Base-by-base conservation (phyloP, 2,888 invertebrate genomes). In the Sinelater perroti region DNA sequence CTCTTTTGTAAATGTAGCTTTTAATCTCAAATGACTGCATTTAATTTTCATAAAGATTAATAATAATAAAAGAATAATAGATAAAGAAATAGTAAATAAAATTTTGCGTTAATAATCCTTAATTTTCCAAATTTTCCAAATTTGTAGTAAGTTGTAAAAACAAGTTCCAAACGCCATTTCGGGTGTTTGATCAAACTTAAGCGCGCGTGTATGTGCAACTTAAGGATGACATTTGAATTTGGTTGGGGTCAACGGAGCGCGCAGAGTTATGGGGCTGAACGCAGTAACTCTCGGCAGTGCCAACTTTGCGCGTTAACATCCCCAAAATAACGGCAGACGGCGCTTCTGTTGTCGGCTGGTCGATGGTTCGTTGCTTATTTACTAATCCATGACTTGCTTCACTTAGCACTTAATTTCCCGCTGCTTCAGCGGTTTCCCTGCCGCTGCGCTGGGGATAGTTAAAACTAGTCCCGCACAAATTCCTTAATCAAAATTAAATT, bases 381-480 rank as follows among this genome's bases (percentile, higher is more conserved):
- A 65, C 61, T 66, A 68, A 67, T 68, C 68, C 65, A 63, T 67
- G 66, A 67, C 67, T 60, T 67, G 66, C 64, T 65, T 62, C 66
- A 63, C 62, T 67, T 68, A 67, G 50, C 68, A 68, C 66, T 68
- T 67, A 65, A 68, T 68, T 66, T 65, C 62, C n/a, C n/a, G n/a
- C n/a, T n/a, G n/a, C 52, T 63, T 61, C 59, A 53, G 44, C 60
- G 67, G 65, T n/a, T 67, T 67, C 56, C 58, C 42, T 49, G 55
- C 36, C 42, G 58, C 56, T 55, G 35, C 31, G 3, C 10, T 33
- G 14, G 18, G 28, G 40, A 49, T 33, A 13, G 31, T 36, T 38
- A 20, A 13, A 11, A 14, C 38, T 26, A 51, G 35, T 42, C 36
- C 20, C 44, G 35, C 17, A 11, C 17, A 51, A 26, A 40, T 51